Percentiles rank a stretch among this genome's conserved stretches.
Conservation (phyloP, 1,140 invertebrate genomes). For the Sitodiplosis mosellana region DNA sequence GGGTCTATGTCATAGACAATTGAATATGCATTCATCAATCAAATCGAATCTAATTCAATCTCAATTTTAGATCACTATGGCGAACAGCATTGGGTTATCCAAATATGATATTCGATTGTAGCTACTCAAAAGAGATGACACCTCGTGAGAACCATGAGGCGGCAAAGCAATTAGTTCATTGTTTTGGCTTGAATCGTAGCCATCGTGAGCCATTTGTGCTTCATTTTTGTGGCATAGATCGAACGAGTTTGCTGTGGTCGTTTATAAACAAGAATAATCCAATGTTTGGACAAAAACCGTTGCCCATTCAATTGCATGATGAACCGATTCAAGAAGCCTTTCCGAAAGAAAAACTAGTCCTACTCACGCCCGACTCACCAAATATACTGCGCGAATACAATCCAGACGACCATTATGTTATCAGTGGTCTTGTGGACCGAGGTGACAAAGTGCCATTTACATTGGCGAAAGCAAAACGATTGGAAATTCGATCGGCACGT, state of each 20-base stretch:
- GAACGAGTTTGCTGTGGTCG: not conserved
- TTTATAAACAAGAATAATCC: not conserved
- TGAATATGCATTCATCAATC: not conserved
- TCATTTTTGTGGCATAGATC: not conserved
- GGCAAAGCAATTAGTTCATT: not conserved
- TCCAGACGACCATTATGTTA: not conserved
- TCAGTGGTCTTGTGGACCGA: not conserved
- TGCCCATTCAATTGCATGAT: not conserved
- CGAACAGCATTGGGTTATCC: not conserved
- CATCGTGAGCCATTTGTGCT: not conserved
- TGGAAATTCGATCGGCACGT: not conserved
- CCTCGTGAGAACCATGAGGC: not conserved
- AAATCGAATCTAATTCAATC: not conserved
- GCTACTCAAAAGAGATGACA: not conserved
- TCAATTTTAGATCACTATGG: not conserved
- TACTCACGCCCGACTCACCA: not conserved
- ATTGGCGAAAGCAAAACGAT: not conserved
- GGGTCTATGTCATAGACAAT: too few relatives aligned
- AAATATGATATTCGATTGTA: not conserved
- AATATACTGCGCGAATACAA: not conserved
- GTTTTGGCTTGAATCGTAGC: not conserved
- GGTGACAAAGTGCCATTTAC: not conserved
- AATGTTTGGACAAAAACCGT: not conserved
- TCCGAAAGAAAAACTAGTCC: not conserved
- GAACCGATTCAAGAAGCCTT: not conserved